phyloP scores from a whole-genome alignment of 2,797 vertebrate genomes.

The Pogoniulus pusillus region DNA sequence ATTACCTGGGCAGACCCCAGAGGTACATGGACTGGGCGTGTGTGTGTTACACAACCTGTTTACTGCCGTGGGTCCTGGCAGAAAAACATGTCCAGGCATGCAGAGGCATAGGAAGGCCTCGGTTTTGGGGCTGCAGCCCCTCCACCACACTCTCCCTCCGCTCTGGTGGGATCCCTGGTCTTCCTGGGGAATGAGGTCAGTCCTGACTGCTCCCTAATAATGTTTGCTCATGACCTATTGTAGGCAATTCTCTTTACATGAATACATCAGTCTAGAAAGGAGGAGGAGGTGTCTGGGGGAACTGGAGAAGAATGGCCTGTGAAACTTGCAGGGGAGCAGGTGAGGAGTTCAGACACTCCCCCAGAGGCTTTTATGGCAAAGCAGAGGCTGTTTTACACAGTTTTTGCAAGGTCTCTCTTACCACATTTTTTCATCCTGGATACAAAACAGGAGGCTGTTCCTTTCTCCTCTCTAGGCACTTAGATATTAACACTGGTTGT shows the following conservation, averaged over 20 bases:
- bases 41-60: too few relatives aligned
- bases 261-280: not conserved
- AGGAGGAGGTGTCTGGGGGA: not conserved
- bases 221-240: not conserved
- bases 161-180: not conserved
- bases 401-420: not conserved
- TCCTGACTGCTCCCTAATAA: not conserved
- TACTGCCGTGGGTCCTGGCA: too few relatives aligned
- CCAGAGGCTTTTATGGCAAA: not conserved
- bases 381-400: not conserved
- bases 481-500: not conserved
- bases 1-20: too few relatives aligned
- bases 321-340: not conserved
- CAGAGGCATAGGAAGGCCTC: too few relatives aligned
- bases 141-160: too few relatives aligned
- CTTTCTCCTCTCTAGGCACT: not conserved
- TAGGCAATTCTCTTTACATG: not conserved
- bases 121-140: too few relatives aligned
- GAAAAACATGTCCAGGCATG: too few relatives aligned
- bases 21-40: too few relatives aligned
- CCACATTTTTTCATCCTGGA: not conserved
- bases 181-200: not conserved
- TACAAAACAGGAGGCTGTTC: not conserved
- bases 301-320: not conserved
- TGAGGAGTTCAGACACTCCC: not conserved